phyloP scores from a whole-genome alignment of 2,888 invertebrate genomes.

The Xestobium rufovillosum region DNA sequence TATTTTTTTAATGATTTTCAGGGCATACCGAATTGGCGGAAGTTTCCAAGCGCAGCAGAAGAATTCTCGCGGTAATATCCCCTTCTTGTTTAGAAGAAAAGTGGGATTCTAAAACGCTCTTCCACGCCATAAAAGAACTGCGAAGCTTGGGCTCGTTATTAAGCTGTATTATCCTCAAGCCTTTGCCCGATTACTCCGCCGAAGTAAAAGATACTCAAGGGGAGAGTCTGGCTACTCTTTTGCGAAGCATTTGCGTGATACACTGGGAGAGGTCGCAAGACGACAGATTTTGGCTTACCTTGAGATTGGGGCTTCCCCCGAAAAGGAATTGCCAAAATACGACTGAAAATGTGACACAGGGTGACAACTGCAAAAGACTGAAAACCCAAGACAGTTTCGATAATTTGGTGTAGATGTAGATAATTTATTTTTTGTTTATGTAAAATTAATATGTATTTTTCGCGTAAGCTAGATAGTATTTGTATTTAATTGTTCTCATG shows the following conservation, averaged over 20 bases:
- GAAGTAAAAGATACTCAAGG: conserved; percentile 43
- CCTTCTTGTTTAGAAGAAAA: conserved; percentile 43
- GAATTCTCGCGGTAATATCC: conserved; percentile 45
- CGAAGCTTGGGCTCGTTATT: conserved; percentile 35
- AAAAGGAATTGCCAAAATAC: conserved; percentile 25
- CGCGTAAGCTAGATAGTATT: no score
- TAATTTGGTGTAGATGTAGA: conserved; percentile 35
- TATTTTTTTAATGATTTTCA: conserved; percentile 38
- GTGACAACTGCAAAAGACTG: conserved; percentile 32
- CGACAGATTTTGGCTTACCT: conserved; percentile 55
- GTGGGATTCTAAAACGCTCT: conserved; percentile 44
- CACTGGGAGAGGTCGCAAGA: conserved; percentile 42
- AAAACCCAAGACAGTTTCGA: conserved; percentile 33
- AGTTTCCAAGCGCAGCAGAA: conserved; percentile 46
- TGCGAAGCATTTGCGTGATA: conserved; percentile 46
- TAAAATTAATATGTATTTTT: no score
- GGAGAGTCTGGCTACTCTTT: conserved; percentile 45
- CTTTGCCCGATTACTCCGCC: conserved; percentile 37
- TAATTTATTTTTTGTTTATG: conserved; percentile 22
- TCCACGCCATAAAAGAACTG: conserved; percentile 43
- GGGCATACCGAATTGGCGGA: conserved; percentile 53
- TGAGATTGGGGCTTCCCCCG: conserved; percentile 57
- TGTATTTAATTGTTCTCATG: no score
- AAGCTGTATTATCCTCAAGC: conserved; percentile 41
- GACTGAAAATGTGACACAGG: conserved; percentile 17